A percentile compares a stretch with the other conserved stretches of the same genome.
Evolutionary conservation across 1,140 invertebrate genomes (phyloP).

Genomic region (Zaprionus vittiger): DNA sequence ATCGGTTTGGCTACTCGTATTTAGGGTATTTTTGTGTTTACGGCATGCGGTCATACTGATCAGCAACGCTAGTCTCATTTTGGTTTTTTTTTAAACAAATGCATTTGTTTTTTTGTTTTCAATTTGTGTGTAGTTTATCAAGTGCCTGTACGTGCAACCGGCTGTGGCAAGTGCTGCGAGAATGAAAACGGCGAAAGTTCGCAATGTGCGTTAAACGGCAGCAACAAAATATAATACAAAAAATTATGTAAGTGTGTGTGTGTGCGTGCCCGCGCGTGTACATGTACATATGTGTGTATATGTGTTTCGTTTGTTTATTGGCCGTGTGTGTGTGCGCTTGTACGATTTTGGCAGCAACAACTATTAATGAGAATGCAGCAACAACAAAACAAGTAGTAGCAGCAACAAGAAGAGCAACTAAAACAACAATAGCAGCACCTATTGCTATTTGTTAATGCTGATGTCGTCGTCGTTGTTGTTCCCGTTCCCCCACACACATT

Average conservation of each 20-base stretch:
- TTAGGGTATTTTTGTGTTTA: slow-evolving; percentile 1
- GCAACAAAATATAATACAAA: slow-evolving; percentile 54
- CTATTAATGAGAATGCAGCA: slow-evolving; percentile 49
- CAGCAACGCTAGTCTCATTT: slow-evolving; percentile 64
- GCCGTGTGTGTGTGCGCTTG: slow-evolving; percentile 30
- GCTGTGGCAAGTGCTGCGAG: slow-evolving; percentile 40
- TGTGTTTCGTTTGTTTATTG: slow-evolving; percentile 33
- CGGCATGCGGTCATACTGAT: slow-evolving; percentile 38
- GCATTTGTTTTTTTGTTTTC: slow-evolving; percentile 76
- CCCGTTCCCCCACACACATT: slow-evolving; percentile 74
- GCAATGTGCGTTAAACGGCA: slow-evolving; percentile 60
- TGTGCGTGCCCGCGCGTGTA: slow-evolving; percentile 24
- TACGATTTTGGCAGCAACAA: slow-evolving; percentile 50
- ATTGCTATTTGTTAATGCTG: slow-evolving; percentile 55
- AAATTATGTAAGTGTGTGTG: slow-evolving; percentile 77
- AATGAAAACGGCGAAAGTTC: slow-evolving; percentile 44
- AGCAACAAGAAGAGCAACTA: slow-evolving; percentile 36
- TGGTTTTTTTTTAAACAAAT: slow-evolving; percentile 73
- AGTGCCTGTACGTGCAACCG: slow-evolving; percentile 41
- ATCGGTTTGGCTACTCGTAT: background rate
- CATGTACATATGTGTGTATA: background rate
- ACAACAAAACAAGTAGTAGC: slow-evolving; percentile 35
- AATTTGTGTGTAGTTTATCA: slow-evolving; percentile 45
- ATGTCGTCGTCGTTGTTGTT: slow-evolving; percentile 70
- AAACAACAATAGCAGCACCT: slow-evolving; percentile 52